Conservation (phyloP, 1,140 invertebrate genomes). For the Antheraea pernyi region DNA sequence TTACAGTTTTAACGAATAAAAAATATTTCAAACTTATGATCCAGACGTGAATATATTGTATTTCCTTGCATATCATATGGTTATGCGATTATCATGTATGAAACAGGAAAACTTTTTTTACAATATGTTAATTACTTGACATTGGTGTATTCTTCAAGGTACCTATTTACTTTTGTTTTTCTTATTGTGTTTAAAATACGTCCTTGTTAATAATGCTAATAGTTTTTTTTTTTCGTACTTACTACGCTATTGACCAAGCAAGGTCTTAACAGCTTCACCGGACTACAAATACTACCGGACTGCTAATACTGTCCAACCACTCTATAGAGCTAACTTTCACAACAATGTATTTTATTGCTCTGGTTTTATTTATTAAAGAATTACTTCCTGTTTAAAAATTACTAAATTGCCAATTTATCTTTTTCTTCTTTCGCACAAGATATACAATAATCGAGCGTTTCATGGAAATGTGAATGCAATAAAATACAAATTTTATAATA, state of each 20-base stretch:
- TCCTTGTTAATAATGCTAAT: neutral
- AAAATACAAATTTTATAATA: slow-evolving; percentile 1
- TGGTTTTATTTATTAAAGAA: too few species aligned
- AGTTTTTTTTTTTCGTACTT: too few species aligned
- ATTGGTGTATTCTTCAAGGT: neutral
- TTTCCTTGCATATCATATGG: neutral
- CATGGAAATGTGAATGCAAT: neutral
- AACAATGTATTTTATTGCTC: neutral
- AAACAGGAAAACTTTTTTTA: neutral
- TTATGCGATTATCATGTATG: neutral
- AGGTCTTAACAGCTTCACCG: too few species aligned
- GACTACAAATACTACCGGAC: too few species aligned
- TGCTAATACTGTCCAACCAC: too few species aligned
- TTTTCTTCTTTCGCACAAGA: too few species aligned
- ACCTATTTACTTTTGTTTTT: neutral
- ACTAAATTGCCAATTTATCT: too few species aligned
- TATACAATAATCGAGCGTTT: too few species aligned
- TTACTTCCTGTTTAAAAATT: too few species aligned
- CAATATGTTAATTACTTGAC: neutral
- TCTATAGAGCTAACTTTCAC: neutral
- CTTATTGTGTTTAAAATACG: neutral
- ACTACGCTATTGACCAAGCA: too few species aligned
- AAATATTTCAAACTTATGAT: too few species aligned
- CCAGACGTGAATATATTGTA: neutral
- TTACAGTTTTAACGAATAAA: too few species aligned